Base-by-base conservation (phyloP, 2,888 invertebrate genomes). In the Metellina segmentata region DNA sequence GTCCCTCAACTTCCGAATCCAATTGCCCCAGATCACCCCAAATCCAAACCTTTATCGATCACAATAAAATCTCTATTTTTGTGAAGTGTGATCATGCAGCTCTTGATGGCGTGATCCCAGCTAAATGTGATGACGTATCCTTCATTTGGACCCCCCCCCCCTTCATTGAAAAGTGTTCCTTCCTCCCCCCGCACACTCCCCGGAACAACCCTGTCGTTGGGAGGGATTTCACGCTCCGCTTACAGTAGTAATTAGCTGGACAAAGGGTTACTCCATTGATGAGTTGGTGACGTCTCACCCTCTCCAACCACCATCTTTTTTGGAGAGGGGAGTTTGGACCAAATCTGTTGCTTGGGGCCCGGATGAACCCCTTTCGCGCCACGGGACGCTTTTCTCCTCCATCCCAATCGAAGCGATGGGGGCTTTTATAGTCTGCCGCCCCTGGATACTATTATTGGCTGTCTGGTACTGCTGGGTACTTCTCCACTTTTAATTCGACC, bases 201-300 rank as follows among this genome's bases (percentile, higher is more conserved):
- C 34, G 34, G 34, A 34, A 34, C 34, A 34, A 34, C 34, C 77
- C 51, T 61, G 78, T 53, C 34, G 51, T 61, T 89, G 71, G 82
- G 48, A 85, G 74, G 90, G 85, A 85, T 90, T 90, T 90, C 72
- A 81, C 85, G 90, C 81, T 75, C 78, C 75, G 51, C 74, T 75
- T 81, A 70, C 49, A 75, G 19, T 16, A 81, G 74, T 90, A 90
- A 81, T 90, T 81, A 90, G 69, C 19, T 9, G 81, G 83, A 72
- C 74, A 74, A 90, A 49, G 78, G 20, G 70, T 34, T 9, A 69
- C 83, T 70, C 61, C 53, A 78, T 71, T 89, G 83, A 85, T 69
- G 85, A 85, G 85, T 85, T 86, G 85, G 53, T 61, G 75, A 85
- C 85, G 85, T 74, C 20, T 19, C 20, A 83, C 7, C 13, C 20